phyloP scores from a whole-genome alignment of 2,888 invertebrate species.

The Oasisia sp. region DNA sequence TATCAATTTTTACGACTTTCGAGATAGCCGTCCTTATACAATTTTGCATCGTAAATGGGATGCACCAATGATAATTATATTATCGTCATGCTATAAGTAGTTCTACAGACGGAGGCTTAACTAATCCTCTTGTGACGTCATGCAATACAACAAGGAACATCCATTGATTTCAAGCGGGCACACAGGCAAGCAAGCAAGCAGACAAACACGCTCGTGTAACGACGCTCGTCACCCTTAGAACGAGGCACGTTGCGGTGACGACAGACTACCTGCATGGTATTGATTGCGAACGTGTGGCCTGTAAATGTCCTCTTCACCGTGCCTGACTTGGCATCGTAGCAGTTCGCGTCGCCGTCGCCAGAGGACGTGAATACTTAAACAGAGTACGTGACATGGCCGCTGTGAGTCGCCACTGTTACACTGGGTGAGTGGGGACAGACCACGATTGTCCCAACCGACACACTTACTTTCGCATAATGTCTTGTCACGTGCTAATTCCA shows the following conservation, averaged over 20 bases:
- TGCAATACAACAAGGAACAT: neutral
- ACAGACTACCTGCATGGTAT: constrained; percentile 61
- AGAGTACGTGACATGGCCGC: constrained; percentile 5
- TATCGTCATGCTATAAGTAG: neutral
- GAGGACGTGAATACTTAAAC: constrained; percentile 60
- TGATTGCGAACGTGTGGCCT: constrained; percentile 65
- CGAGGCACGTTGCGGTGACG: neutral
- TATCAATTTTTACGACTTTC: neutral
- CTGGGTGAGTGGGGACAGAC: neutral
- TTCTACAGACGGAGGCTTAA: neutral
- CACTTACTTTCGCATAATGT: neutral
- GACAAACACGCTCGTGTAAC: neutral
- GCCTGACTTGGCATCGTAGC: constrained; percentile 67
- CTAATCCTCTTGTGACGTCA: neutral
- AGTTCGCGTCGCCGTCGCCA: constrained; percentile 64
- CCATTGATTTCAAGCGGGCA: neutral
- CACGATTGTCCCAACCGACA: neutral
- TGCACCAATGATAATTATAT: neutral
- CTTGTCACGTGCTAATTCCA: neutral
- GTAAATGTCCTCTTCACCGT: constrained; percentile 60
- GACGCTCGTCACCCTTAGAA: neutral
- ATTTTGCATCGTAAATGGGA: neutral
- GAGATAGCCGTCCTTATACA: neutral
- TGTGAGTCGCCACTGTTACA: neutral
- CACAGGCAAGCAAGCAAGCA: neutral